phyloP scores from a whole-genome alignment of 2,113 vertebrate genomes.

The Montifringilla adamsi region DNA sequence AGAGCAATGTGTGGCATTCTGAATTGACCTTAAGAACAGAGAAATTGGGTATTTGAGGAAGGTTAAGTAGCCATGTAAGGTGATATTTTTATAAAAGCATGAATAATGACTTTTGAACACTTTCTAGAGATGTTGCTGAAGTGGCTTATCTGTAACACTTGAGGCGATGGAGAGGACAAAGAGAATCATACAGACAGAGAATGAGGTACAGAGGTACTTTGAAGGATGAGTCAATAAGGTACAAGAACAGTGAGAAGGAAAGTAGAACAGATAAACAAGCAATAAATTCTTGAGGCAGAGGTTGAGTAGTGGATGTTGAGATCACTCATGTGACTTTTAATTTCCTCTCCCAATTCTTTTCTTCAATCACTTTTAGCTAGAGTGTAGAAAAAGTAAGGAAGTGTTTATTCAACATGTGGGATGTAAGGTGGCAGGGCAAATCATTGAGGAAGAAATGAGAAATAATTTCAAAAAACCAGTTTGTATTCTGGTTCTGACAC shows the following conservation, averaged over 20 bases:
- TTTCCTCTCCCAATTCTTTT: background rate
- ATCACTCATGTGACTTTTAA: background rate
- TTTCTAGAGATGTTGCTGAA: background rate
- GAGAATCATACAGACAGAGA: background rate
- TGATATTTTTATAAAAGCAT: background rate
- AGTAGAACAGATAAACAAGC: background rate
- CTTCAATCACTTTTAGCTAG: background rate
- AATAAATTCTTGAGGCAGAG: background rate
- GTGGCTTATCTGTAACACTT: background rate
- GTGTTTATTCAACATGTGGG: background rate
- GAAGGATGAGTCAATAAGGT: background rate
- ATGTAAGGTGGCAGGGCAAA: background rate
- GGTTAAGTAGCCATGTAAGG: background rate
- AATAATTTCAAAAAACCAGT: background rate
- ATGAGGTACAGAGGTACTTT: background rate
- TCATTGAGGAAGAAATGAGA: background rate
- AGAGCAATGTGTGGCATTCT: background rate
- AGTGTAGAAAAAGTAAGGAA: background rate
- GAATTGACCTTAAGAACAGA: background rate
- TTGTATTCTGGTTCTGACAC: background rate
- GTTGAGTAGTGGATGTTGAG: background rate
- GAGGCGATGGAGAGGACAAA: background rate
- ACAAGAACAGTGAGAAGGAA: background rate
- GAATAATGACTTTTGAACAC: constrained; percentile 1
- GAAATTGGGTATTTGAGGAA: background rate